Conservation (phyloP, 2,113 vertebrate genomes). For the Nothoprocta pentlandii region DNA sequence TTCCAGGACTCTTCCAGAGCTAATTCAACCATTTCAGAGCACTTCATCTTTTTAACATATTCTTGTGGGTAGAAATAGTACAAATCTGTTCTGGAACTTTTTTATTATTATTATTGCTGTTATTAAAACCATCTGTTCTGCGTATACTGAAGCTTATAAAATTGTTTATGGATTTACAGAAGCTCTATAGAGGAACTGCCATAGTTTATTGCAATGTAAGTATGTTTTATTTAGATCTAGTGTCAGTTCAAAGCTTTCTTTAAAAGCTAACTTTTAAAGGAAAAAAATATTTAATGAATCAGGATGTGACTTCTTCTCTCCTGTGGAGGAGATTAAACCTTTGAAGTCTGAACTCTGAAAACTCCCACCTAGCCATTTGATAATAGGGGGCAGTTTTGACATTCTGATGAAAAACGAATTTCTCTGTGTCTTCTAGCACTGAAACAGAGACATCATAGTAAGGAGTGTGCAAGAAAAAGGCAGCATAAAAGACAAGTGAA, state of each 20-base stretch:
- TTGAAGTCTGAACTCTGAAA: not conserved
- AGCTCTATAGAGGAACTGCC: not conserved
- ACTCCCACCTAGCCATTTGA: not conserved
- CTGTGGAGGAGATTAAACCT: not conserved
- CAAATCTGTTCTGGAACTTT: not conserved
- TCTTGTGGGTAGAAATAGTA: not conserved
- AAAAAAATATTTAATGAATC: not conserved
- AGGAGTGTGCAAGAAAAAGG: not conserved
- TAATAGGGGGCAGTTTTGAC: not conserved
- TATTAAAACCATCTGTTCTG: not conserved
- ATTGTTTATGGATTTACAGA: not conserved
- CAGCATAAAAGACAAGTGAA: not conserved
- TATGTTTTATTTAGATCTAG: not conserved
- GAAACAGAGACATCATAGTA: not conserved
- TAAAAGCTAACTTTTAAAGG: not conserved
- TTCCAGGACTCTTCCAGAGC: not conserved
- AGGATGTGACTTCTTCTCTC: not conserved
- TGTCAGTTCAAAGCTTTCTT: not conserved
- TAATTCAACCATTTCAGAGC: too few relatives aligned
- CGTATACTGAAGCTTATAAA: not conserved
- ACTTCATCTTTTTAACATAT: not conserved
- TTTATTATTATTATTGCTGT: not conserved
- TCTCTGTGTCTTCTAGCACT: not conserved
- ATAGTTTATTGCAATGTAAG: not conserved
- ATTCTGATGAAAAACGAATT: not conserved